These are phyloP conservation scores for Drosophila anomelani DNA, from an alignment of 2,888 invertebrate genomes.

Conservation along the genomic window DNA sequence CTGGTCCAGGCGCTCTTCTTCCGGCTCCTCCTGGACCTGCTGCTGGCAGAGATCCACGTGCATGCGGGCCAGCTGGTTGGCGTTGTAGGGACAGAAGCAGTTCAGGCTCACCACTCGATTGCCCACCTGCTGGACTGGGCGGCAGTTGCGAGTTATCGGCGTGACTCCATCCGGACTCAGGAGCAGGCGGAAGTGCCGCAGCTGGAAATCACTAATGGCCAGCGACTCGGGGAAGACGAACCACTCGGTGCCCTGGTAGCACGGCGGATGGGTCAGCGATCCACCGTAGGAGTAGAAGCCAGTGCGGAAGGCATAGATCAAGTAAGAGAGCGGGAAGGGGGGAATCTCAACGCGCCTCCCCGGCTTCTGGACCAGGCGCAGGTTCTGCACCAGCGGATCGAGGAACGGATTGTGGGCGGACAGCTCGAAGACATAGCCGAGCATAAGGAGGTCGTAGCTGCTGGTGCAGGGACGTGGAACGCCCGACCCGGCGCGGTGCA, in stretches of 20 bases:
- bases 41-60: constrained; percentile 52
- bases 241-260: constrained; percentile 87
- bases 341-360: constrained; percentile 84
- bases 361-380: constrained; percentile 85
- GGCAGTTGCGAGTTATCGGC: constrained; percentile 81
- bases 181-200: constrained; percentile 82
- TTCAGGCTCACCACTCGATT: constrained; percentile 77
- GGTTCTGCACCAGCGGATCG: constrained; percentile 85
- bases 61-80: constrained; percentile 54
- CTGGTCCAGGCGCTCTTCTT: constrained; percentile 35
- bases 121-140: constrained; percentile 82
- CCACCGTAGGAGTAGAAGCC: constrained; percentile 87
- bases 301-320: constrained; percentile 86
- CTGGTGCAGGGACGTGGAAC: constrained; percentile 65
- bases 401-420: constrained; percentile 86
- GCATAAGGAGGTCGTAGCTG: constrained; percentile 84
- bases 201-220: constrained; percentile 86
- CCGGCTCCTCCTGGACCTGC: constrained; percentile 45
- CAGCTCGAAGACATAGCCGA: constrained; percentile 86
- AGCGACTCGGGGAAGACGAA: constrained; percentile 87
- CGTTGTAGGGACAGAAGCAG: constrained; percentile 78
- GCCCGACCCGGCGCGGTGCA: constrained; percentile 76
- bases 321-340: constrained; percentile 86
- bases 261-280: constrained; percentile 87
- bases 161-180: constrained; percentile 74